Evolutionary conservation across 35 echinoderm and acorn worm genomes (phyloP).

Genomic region (Strongylocentrotus purpuratus): DNA sequence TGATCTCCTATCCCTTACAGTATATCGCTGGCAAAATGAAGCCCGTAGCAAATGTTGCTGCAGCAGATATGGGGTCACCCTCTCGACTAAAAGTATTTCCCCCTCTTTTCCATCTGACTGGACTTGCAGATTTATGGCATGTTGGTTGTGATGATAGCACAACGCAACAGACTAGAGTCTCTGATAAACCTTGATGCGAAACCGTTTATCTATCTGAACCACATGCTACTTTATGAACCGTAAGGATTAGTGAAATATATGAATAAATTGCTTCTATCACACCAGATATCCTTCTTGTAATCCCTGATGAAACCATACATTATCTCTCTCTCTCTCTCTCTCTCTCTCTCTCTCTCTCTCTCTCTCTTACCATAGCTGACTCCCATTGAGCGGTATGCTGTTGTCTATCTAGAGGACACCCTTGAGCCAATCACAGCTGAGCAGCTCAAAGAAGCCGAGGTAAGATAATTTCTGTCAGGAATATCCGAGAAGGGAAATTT

Average conservation of each 20-base stretch:
- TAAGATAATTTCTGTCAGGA: neutral
- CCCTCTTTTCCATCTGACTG: too few species aligned
- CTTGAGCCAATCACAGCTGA: conserved; percentile 83
- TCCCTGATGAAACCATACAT: neutral
- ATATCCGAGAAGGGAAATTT: too few species aligned
- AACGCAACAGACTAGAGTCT: conserved; percentile 27
- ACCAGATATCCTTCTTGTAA: too few species aligned
- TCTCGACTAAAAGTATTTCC: too few species aligned
- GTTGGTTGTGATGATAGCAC: neutral
- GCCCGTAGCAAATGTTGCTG: too few species aligned
- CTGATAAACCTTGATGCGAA: neutral
- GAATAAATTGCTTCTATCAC: too few species aligned
- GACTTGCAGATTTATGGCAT: too few species aligned
- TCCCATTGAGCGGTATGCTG: conserved; percentile 94
- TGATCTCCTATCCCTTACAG: too few species aligned
- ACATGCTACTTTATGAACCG: neutral
- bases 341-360: neutral
- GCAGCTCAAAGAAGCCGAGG: conserved; percentile 95
- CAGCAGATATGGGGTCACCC: too few species aligned
- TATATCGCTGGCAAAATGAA: too few species aligned
- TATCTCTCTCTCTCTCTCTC: neutral
- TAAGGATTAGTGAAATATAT: too few species aligned
- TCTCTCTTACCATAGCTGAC: conserved; percentile 65
- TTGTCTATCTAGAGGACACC: conserved; percentile 77
- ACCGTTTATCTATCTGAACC: conserved; percentile 28